These are phyloP conservation scores for Elgaria multicarinata DNA, from an alignment of 2,113 vertebrate species.

Conservation along the genomic window DNA sequence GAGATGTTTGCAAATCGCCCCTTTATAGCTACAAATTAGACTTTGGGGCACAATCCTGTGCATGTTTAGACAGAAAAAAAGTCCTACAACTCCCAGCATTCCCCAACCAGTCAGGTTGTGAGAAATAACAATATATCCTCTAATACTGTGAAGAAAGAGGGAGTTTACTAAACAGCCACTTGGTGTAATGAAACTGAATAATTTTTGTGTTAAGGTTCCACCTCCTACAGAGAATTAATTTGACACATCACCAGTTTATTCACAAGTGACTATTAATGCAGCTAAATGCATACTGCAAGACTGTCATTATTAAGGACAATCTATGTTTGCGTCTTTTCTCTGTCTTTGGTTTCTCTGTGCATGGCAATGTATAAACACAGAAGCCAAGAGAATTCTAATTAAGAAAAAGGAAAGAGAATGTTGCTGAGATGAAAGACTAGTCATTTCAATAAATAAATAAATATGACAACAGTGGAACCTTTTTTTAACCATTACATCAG, in stretches of 20 bases:
- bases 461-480: neutral
- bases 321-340: neutral
- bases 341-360: neutral
- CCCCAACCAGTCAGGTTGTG: accelerated
- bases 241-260: neutral
- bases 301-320: accelerated
- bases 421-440: accelerated
- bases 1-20: neutral
- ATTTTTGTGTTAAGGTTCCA: neutral
- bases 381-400: accelerated
- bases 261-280: neutral
- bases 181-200: neutral
- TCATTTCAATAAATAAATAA: neutral
- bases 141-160: neutral
- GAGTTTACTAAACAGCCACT: neutral
- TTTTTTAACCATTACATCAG: accelerated
- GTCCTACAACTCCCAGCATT: no score
- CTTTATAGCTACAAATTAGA: neutral
- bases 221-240: neutral
- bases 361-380: neutral
- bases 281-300: accelerated
- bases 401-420: neutral
- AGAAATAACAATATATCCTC: accelerated
- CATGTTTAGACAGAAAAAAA: no score
- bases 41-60: neutral